Evolutionary conservation across 2,888 invertebrate genomes (phyloP).

Genomic region (Morinoia aosen): DNA sequence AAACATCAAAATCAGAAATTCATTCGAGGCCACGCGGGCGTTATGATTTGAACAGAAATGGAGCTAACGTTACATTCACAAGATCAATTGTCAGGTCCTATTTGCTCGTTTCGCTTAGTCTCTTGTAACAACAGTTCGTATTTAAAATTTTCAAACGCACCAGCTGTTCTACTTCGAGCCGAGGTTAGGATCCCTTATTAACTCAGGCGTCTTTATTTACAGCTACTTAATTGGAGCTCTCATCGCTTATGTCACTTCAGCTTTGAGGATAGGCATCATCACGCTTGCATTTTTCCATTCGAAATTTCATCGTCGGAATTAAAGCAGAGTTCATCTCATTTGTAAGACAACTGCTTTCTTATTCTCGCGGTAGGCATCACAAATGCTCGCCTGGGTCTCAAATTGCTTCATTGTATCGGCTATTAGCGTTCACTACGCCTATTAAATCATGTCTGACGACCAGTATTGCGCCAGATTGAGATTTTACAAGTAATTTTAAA

Average conservation of each 20-base stretch:
- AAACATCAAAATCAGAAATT: not conserved
- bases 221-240: not conserved
- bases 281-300: not conserved
- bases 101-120: too few species aligned
- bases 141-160: not conserved
- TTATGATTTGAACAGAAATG: not conserved
- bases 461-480: not conserved
- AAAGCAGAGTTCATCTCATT: not conserved
- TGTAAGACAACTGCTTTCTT: not conserved
- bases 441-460: not conserved
- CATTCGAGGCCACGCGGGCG: not conserved
- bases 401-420: not conserved
- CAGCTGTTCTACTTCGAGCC: not conserved
- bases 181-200: not conserved
- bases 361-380: not conserved
- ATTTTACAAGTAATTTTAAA: not conserved
- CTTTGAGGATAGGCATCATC: not conserved
- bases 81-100: not conserved
- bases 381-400: not conserved
- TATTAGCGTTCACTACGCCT: not conserved
- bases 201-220: not conserved
- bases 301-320: not conserved
- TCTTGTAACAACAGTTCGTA: not conserved
- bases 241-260: not conserved
- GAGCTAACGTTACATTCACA: not conserved